Base-by-base conservation (phyloP, 1,140 invertebrate genomes). In the Ceratosolen fusciceps region DNA sequence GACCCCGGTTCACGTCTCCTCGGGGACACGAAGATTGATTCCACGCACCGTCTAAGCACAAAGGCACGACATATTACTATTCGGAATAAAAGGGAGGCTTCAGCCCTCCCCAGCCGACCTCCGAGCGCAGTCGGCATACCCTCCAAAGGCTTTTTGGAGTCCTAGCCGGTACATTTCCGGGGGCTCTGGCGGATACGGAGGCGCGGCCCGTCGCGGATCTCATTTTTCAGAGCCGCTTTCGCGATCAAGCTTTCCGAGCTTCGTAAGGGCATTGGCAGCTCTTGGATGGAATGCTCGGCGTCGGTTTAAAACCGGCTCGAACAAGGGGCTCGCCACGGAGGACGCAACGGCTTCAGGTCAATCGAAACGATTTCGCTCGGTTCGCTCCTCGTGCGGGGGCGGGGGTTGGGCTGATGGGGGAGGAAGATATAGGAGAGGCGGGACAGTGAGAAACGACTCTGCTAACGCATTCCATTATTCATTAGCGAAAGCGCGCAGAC, bases 391-490 rank as follows among this genome's bases (percentile, higher is more conserved):
- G 68, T 24, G 19, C 16, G 24, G 0, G 14, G 26, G n/a, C 16
- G 16, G 3, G 4, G 26, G 49, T 24, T 65, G 10, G 19, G 24
- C 2, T 14, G 29, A n/a, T 8, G 39, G 43, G 49, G 37, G 3
- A 52, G 9, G 47, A 43, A 39, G n/a, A n/a, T n/a, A n/a, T 24
- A 37, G 19, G 4, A 16, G 54, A 37, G 60, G 2, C 16, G 12
- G 19, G 37, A 75, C 79, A 80, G 37, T 80, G 79, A 80, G 65
- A 80, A 75, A 80, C 67, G 79, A 72, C 21, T 29, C 24, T n/a
- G 12, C 62, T 34, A 60, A 71, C 73, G 73, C 34, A 49, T 62
- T 75, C 73, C 79, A 80, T 80, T 80, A 80, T 80, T 80, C 79
- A 80, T 80, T 80, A 80, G 78, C 26, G 26, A 16, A 29, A 31